Conservation (phyloP, 1,140 invertebrate species). For the Catajapyx aquilonaris region DNA sequence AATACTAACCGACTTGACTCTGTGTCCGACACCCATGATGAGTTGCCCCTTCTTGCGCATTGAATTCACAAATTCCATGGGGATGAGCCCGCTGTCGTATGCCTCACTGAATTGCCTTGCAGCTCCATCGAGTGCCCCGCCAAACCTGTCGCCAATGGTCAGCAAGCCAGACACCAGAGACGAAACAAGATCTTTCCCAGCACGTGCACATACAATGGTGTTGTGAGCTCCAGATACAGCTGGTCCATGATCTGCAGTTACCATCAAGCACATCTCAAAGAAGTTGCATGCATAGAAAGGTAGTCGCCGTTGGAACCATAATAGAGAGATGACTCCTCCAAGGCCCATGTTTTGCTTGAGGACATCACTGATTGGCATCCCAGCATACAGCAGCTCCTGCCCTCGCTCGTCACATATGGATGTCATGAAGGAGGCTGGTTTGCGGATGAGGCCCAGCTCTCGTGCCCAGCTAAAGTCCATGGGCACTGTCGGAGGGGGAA, state of each 20-base stretch:
- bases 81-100: slow-evolving; percentile 78
- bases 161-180: slow-evolving; percentile 87
- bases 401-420: slow-evolving; percentile 98
- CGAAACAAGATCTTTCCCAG: slow-evolving; percentile 97
- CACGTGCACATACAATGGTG: slow-evolving; percentile 95
- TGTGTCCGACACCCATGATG: slow-evolving; percentile 98
- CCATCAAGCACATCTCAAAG: slow-evolving; percentile 97
- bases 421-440: slow-evolving; percentile 98
- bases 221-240: slow-evolving; percentile 98
- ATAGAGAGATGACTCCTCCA: slow-evolving; percentile 85
- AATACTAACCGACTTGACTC: slow-evolving; percentile 77
- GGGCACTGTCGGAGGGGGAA: slow-evolving; percentile 93
- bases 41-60: slow-evolving; percentile 92
- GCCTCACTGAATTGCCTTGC: slow-evolving; percentile 92
- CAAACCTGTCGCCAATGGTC: slow-evolving; percentile 97
- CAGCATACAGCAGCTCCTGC: slow-evolving; percentile 92
- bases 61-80: slow-evolving; percentile 96
- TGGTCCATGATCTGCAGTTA: slow-evolving; percentile 97
- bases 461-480: slow-evolving; percentile 99
- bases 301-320: slow-evolving; percentile 96
- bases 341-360: slow-evolving; percentile 78
- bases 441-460: slow-evolving; percentile 92
- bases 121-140: slow-evolving; percentile 90
- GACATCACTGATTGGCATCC: slow-evolving; percentile 90
- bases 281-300: slow-evolving; percentile 91